phyloP scores from a whole-genome alignment of 2,888 invertebrate species.

The Leptopilina syphax region DNA sequence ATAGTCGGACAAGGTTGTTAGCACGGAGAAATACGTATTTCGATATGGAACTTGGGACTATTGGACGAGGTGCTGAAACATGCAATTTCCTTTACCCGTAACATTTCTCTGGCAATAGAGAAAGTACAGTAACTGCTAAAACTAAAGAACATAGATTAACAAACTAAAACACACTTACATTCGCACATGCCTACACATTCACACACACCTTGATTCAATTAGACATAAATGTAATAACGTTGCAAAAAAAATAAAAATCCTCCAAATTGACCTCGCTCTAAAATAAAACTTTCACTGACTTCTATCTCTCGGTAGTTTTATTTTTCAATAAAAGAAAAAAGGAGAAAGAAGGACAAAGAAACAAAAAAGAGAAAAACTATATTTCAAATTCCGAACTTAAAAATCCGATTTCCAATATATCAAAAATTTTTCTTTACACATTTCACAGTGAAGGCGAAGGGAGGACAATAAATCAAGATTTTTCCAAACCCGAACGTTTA shows the following conservation, averaged over 20 bases:
- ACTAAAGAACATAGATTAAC: conserved; percentile 38
- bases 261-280: not conserved
- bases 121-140: conserved; percentile 34
- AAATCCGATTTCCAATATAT: conserved; percentile 18
- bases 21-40: conserved; percentile 47
- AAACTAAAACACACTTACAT: not conserved
- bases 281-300: no score
- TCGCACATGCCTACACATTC: no score
- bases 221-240: not conserved
- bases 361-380: not conserved
- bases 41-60: conserved; percentile 47
- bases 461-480: conserved; percentile 7
- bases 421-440: conserved; percentile 17
- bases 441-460: not conserved
- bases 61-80: conserved; percentile 50
- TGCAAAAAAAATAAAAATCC: not conserved
- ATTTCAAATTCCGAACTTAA: no score
- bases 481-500: conserved; percentile 10
- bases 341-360: not conserved
- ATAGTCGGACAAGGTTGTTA: conserved; percentile 40
- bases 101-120: conserved; percentile 35
- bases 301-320: no score
- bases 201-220: conserved; percentile 8
- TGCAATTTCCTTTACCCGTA: conserved; percentile 54
- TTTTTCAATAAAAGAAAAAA: not conserved